Evolutionary conservation across 53 echinoderm and acorn worm species (phyloP).

Genomic region (Echinometra lucunter): DNA sequence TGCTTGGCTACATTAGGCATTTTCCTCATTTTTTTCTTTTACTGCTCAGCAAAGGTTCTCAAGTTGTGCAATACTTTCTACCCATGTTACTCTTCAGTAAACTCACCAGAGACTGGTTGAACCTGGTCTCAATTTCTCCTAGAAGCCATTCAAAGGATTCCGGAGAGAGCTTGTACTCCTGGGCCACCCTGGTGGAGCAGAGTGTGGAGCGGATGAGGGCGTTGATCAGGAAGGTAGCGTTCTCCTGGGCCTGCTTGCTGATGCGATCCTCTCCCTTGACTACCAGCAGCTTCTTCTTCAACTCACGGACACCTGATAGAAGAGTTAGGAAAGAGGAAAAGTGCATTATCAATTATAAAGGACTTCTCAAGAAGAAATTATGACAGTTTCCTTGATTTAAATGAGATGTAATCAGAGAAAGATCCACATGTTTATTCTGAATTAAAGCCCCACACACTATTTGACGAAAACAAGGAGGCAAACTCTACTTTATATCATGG

Average conservation of each 20-base stretch:
- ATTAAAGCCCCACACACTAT: no score
- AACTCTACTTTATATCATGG: no score
- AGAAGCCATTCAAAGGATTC: slow-evolving; percentile 98
- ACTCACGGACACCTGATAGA: slow-evolving; percentile 83
- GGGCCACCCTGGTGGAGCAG: slow-evolving; percentile 80
- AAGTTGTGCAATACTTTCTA: no score
- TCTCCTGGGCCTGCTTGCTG: slow-evolving; percentile 97
- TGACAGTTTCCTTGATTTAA: neutral
- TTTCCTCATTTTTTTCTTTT: no score
- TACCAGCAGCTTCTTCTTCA: slow-evolving; percentile 87
- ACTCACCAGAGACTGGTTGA: slow-evolving; percentile 93
- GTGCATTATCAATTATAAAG: neutral
- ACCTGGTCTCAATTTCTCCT: slow-evolving; percentile 96
- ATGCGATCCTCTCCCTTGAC: slow-evolving; percentile 96
- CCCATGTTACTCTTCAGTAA: neutral
- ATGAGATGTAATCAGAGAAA: neutral
- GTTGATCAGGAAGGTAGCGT: slow-evolving; percentile 96
- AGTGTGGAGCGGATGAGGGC: slow-evolving; percentile 92
- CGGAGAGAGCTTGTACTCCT: slow-evolving; percentile 85
- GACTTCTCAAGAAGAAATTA: neutral
- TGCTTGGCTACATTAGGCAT: slow-evolving; percentile 89
- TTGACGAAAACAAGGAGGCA: no score
- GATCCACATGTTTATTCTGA: no score
- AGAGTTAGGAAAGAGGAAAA: no score
- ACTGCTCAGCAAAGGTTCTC: no score